Evolutionary conservation across 2,113 vertebrate species (phyloP), one percentile per base, ranked within the genome.

Genomic region (Megaceryle torquata): DNA sequence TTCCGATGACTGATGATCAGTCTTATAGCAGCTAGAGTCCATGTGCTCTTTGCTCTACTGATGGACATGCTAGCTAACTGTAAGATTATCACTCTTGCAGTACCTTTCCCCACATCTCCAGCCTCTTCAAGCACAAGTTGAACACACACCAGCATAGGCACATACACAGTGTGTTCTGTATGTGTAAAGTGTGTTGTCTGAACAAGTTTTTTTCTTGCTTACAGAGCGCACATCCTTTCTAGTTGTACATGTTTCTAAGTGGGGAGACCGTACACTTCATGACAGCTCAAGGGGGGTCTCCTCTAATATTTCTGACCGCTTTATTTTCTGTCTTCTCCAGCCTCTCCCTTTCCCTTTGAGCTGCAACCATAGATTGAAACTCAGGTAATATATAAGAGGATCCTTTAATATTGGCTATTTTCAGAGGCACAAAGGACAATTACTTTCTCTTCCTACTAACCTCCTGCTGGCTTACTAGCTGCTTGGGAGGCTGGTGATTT

Each of bases 381-480:
- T 6, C 81, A n/a, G 79, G 95, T 96, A 96, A 95, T 92, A 82
- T 65, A 72, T 87, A 94, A 93, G 93, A 95, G 88, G 81, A 95
- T 93, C 78, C 64, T 68, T 97, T 96, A 96, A 97, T 97, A 95
- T 96, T 97, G 96, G 91, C 95, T 85, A 91, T 96, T 97, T 97
- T 96, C 85, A 16, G 91, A 96, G 95, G 94, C 86, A 94, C 82
- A 90, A 94, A 91, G 96, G 94, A 94, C 74, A 95, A 93, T 97
- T 97, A 95, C 92, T 94, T 95, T 93, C 88, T 97, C 93, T 96
- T 95, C 95, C 92, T 94, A 65, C 91, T 95, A 80, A 88, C 96
- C 91, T 86, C 95, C 96, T 89, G 82, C 93, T 96, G 96, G 91
- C 95, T 95, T 95, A 79, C 97, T 95, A 43, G 96, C 97, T 95